phyloP scores from a whole-genome alignment of 2,888 invertebrate species.

The Helicoverpa assulta region DNA sequence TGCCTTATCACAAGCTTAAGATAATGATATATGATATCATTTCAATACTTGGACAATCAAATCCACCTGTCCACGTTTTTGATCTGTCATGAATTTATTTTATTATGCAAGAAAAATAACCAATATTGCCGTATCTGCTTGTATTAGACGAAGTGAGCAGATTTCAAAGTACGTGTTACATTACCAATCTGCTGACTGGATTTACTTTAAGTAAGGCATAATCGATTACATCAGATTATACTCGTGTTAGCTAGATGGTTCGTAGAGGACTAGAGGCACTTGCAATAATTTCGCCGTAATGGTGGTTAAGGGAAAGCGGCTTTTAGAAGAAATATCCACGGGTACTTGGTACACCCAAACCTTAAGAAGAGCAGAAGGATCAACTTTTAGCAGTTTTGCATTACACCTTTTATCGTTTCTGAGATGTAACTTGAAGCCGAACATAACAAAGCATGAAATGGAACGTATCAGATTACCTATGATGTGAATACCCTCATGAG shows the following conservation, averaged over 20 bases:
- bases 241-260: too few species aligned
- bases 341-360: too few species aligned
- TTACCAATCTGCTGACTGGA: background rate
- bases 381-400: too few species aligned
- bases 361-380: too few species aligned
- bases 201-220: background rate
- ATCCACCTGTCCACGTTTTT: constrained; percentile 10
- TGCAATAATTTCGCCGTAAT: too few species aligned
- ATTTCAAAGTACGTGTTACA: background rate
- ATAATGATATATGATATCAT: background rate
- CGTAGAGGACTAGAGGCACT: too few species aligned
- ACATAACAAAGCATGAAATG: constrained; percentile 10
- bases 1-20: constrained; percentile 11
- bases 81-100: background rate
- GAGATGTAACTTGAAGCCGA: background rate
- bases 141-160: background rate
- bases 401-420: background rate
- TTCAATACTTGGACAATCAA: constrained; percentile 1
- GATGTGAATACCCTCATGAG: constrained; percentile 8
- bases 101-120: background rate
- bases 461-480: background rate
- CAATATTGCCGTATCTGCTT: background rate
- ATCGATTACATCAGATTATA: too few species aligned
- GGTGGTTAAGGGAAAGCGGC: too few species aligned
- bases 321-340: too few species aligned